phyloP scores from a whole-genome alignment of 2,113 vertebrate species.

The Taxidea taxus region DNA sequence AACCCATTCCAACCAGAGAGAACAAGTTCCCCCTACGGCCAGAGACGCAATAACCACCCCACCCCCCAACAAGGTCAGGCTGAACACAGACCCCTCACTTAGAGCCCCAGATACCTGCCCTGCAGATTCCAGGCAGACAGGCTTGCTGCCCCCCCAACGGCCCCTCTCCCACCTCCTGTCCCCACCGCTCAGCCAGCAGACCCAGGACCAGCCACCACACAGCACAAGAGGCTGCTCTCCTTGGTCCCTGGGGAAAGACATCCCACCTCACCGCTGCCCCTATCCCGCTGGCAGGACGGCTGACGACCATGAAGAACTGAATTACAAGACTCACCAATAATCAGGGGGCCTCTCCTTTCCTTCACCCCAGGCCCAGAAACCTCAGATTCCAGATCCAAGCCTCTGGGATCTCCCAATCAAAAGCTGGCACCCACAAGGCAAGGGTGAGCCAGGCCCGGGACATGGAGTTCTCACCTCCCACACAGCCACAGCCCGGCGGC shows the following conservation, averaged over 20 bases:
- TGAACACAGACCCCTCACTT: neutral
- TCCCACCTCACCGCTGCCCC: neutral
- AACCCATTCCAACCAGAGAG: neutral
- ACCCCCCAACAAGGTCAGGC: fast-evolving
- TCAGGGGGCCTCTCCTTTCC: neutral
- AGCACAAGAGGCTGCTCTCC: neutral
- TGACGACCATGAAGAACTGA: neutral
- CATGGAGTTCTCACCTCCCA: conserved; percentile 34
- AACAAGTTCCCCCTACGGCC: neutral
- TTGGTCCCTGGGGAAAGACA: neutral
- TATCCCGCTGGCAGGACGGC: neutral
- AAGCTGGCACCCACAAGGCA: conserved; percentile 9
- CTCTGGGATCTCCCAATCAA: conserved; percentile 63
- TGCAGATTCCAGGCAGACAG: neutral
- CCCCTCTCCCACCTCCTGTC: neutral
- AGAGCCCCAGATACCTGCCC: neutral
- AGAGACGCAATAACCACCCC: neutral
- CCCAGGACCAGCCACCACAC: neutral
- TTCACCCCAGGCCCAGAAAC: neutral
- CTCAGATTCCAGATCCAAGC: conserved; percentile 8
- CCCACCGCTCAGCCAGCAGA: neutral
- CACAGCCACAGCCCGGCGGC: neutral
- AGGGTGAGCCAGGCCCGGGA: conserved; percentile 33
- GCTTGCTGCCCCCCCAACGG: fast-evolving
- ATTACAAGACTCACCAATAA: neutral